phyloP scores from a whole-genome alignment of 2,888 invertebrate species.

The Hemaris fuciformis region DNA sequence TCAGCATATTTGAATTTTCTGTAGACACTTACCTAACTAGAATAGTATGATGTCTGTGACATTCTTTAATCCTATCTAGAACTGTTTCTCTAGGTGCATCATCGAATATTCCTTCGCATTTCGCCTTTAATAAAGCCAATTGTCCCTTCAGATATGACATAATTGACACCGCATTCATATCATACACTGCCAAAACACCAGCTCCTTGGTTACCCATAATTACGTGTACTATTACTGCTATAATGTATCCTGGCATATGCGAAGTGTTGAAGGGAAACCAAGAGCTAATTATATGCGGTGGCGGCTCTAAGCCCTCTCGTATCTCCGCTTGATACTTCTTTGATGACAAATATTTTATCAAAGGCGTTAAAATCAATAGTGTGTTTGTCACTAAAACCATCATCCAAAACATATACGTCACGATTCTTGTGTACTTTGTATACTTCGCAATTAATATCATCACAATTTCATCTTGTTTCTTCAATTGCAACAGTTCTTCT shows the following conservation, averaged over 20 bases:
- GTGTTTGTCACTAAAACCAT: constrained; percentile 44
- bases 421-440: constrained; percentile 45
- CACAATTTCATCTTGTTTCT: constrained; percentile 27
- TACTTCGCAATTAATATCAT: constrained; percentile 40
- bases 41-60: constrained; percentile 54
- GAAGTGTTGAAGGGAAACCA: constrained; percentile 65
- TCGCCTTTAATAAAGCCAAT: constrained; percentile 44
- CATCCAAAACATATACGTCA: constrained; percentile 53
- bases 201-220: constrained; percentile 45
- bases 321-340: constrained; percentile 42
- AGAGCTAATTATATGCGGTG: constrained; percentile 54
- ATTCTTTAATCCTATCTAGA: constrained; percentile 49
- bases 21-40: constrained; percentile 47
- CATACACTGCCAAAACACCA: constrained; percentile 49
- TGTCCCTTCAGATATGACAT: constrained; percentile 64
- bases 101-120: constrained; percentile 46
- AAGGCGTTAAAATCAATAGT: constrained; percentile 41
- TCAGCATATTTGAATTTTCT: not conserved
- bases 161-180: constrained; percentile 50
- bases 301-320: constrained; percentile 39
- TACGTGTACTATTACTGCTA: constrained; percentile 43
- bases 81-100: constrained; percentile 26
- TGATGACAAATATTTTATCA: constrained; percentile 42
- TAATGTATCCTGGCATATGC: constrained; percentile 51
- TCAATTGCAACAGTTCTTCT: constrained; percentile 42